Base-by-base conservation (phyloP, 2,888 invertebrate species). In the Ametastegia equiseti region DNA sequence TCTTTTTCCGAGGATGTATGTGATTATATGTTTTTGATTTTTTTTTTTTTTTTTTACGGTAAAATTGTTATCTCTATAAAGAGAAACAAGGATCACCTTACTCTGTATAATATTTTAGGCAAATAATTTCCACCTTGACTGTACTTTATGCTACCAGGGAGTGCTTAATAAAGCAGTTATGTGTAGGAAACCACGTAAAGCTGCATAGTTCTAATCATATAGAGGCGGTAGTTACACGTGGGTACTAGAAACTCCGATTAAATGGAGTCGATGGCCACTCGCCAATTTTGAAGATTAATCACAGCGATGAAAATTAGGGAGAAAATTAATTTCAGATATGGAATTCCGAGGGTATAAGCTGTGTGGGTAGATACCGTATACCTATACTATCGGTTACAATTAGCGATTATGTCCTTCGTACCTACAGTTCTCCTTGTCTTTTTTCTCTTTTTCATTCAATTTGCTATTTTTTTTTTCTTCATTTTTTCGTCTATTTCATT, bases 191-290 rank as follows among this genome's bases (percentile, higher is more conserved):
- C 67, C 39, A 19, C 39, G 67, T 23, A 42, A 42, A 42, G 60
- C 60, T 15, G 27, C 27, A n/a, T n/a, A 9, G 27, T 30, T 13
- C 60, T 30, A 30, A 13, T 13, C 15, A 60, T 60, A 60, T 23
- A n/a, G n/a, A n/a, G n/a, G n/a, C n/a, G n/a, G 60, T 5, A 30
- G 30, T 30, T 60, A 2, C 60, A 42, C n/a, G 54, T 19, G 39
- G 11, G 27, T 39, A 9, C 2, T 9, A 39, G 36, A 36, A 39
- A 19, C 19, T 39, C 15, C 2, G 50, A 75, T 50, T 45, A 54
- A 50, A 73, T 73, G 5, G 36, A 75, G 11, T 54, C 50, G 54
- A 75, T 54, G 73, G 73, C 36, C 27, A 36, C 42, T 75, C 4
- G 50, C 50, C 36, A 54, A 54, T 36, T 45, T 11, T 71, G 45